phyloP scores from a whole-genome alignment of 2,888 invertebrate genomes.

The Deilephila elpenor region DNA sequence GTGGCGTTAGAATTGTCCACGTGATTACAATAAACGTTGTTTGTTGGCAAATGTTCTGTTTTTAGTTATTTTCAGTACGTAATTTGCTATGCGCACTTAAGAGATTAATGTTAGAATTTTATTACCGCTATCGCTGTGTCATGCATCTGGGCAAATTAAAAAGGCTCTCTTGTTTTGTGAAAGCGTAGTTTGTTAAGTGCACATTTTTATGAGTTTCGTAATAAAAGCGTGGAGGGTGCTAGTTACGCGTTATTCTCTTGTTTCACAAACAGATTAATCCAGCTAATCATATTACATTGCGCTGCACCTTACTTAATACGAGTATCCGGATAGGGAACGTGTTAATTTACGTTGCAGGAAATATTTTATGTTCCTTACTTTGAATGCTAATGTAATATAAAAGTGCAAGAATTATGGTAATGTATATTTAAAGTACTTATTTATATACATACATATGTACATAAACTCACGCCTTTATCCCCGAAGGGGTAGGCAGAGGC shows the following conservation, averaged over 20 bases:
- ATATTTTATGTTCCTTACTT: too few relatives aligned
- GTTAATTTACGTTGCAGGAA: too few relatives aligned
- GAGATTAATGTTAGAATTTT: not conserved
- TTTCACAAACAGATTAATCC: not conserved
- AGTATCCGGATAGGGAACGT: too few relatives aligned
- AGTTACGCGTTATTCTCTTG: not conserved
- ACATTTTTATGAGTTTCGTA: conserved; percentile 9
- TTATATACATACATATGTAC: too few relatives aligned
- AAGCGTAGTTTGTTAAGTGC: conserved; percentile 6
- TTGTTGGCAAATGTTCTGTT: not conserved
- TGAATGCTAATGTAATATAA: too few relatives aligned
- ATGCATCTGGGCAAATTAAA: conserved; percentile 13
- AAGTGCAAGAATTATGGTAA: too few relatives aligned
- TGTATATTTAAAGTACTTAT: too few relatives aligned
- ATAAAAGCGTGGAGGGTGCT: not conserved
- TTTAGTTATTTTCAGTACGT: conserved; percentile 3
- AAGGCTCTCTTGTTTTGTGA: conserved; percentile 1
- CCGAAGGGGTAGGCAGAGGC: too few relatives aligned
- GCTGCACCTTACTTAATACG: not conserved
- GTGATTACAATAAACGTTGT: conserved; percentile 6
- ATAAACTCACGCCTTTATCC: too few relatives aligned
- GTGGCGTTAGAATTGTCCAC: conserved; percentile 15
- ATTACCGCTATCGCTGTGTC: not conserved
- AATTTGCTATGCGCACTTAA: not conserved
- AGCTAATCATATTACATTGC: not conserved